Evolutionary conservation across 2,888 invertebrate genomes (phyloP).

Genomic region (Agrotis exclamationis): DNA sequence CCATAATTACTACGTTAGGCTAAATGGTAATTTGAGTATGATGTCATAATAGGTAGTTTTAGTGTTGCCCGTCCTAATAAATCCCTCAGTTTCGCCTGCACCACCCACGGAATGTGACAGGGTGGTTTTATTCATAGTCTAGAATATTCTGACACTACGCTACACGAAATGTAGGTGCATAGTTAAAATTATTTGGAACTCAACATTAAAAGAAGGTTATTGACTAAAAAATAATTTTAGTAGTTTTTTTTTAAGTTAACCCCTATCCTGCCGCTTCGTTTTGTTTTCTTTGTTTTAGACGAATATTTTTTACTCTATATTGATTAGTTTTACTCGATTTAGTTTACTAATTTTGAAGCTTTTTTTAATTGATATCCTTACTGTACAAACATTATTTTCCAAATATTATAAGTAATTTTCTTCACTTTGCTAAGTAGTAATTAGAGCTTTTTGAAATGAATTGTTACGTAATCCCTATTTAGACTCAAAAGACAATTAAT

Average conservation of each 20-base stretch:
- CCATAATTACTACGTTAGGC: constrained; percentile 38
- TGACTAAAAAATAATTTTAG: neutral
- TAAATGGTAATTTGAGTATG: constrained; percentile 54
- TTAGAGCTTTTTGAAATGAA: neutral
- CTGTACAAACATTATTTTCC: too few relatives aligned
- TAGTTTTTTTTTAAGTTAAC: too few relatives aligned
- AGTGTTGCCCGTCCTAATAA: constrained; percentile 57
- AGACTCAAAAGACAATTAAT: too few relatives aligned
- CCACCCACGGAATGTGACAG: constrained; percentile 58
- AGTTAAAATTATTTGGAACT: constrained; percentile 13
- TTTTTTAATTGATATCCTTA: too few relatives aligned
- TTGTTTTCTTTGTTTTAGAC: too few relatives aligned
- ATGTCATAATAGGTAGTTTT: constrained; percentile 51
- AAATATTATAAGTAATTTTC: too few relatives aligned
- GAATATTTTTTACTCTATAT: too few relatives aligned
- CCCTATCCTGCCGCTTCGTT: neutral
- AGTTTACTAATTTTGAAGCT: too few relatives aligned
- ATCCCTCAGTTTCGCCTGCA: constrained; percentile 59
- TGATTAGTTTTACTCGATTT: too few relatives aligned
- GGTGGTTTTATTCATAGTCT: constrained; percentile 57
- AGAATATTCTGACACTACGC: constrained; percentile 17
- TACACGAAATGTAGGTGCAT: constrained; percentile 18
- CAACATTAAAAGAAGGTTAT: neutral
- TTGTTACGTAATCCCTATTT: too few relatives aligned
- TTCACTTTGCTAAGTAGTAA: neutral